phyloP scores from a whole-genome alignment of 1,140 invertebrate species.

The Carposina sasakii region DNA sequence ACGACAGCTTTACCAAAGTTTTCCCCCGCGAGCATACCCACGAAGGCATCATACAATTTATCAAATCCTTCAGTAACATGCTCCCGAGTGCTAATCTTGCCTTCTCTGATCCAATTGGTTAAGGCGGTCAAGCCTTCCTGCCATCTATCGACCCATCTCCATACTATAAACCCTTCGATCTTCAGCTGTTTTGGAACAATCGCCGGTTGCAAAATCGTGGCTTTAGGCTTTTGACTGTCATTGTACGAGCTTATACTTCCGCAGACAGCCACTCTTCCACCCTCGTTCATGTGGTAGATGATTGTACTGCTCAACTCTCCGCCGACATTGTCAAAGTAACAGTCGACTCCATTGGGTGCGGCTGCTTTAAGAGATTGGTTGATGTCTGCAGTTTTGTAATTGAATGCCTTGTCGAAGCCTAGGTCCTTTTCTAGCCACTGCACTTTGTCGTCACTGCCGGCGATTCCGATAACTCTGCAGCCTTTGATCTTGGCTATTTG shows the following conservation, averaged over 20 bases:
- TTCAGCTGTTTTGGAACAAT: constrained; percentile 63
- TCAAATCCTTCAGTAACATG: constrained; percentile 75
- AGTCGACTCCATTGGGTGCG: constrained; percentile 77
- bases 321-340: constrained; percentile 77
- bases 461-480: constrained; percentile 81
- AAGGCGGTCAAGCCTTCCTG: constrained; percentile 61
- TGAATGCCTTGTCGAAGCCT: constrained; percentile 77
- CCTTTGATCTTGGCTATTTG: constrained; percentile 83
- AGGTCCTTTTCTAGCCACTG: constrained; percentile 76
- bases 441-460: constrained; percentile 78
- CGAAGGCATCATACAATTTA: constrained; percentile 74
- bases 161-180: constrained; percentile 62
- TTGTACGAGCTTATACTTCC: constrained; percentile 75
- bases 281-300: constrained; percentile 75
- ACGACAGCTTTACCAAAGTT: constrained; percentile 77
- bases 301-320: constrained; percentile 76
- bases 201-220: constrained; percentile 67
- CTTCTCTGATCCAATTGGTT: constrained; percentile 67
- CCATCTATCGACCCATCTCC: constrained; percentile 38
- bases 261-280: constrained; percentile 75
- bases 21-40: constrained; percentile 73
- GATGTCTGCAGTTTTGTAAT: constrained; percentile 77
- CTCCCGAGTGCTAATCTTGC: constrained; percentile 72
- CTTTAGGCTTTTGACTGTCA: constrained; percentile 42
- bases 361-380: constrained; percentile 63